Percentiles rank a stretch among this genome's conserved stretches.
Evolutionary conservation across 2,888 invertebrate species (phyloP).

Genomic region (Tryphoninae sp.): DNA sequence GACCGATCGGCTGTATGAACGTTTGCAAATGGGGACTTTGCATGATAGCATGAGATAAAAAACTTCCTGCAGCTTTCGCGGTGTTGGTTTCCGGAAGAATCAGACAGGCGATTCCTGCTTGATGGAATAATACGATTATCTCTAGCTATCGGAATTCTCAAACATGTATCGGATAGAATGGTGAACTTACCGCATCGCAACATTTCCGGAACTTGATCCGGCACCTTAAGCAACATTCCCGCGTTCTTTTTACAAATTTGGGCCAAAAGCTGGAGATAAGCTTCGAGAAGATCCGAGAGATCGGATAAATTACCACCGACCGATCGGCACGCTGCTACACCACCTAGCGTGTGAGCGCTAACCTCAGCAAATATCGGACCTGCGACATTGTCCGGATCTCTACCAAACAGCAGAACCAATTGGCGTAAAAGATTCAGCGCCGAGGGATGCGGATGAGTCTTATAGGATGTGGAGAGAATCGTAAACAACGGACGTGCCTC

Average conservation of each 20-base stretch:
- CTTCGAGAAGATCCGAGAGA: conserved; percentile 87
- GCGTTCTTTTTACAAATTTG: conserved; percentile 86
- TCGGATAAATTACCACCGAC: conserved; percentile 82
- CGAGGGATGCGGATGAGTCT: conserved; percentile 82
- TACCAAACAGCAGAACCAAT: conserved; percentile 81
- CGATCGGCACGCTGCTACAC: conserved; percentile 74
- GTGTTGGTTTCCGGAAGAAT: conserved; percentile 85
- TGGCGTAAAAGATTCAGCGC: conserved; percentile 76
- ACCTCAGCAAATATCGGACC: conserved; percentile 75
- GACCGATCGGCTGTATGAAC: conserved; percentile 84
- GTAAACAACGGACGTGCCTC: conserved; percentile 72
- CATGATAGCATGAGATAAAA: conserved; percentile 84
- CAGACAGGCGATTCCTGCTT: conserved; percentile 84
- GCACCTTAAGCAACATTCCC: conserved; percentile 78
- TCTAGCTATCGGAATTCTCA: neutral
- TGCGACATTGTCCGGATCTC: conserved; percentile 76
- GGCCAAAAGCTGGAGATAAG: conserved; percentile 85
- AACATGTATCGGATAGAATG: neutral
- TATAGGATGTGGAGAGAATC: conserved; percentile 76
- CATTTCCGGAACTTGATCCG: conserved; percentile 80
- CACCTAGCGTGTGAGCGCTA: conserved; percentile 75
- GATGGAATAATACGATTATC: neutral
- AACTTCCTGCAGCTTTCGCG: conserved; percentile 84
- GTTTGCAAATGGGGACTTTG: conserved; percentile 82
- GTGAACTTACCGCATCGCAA: conserved; percentile 79